phyloP scores from a whole-genome alignment of 2,797 vertebrate species.

The Danio albolineatus region DNA sequence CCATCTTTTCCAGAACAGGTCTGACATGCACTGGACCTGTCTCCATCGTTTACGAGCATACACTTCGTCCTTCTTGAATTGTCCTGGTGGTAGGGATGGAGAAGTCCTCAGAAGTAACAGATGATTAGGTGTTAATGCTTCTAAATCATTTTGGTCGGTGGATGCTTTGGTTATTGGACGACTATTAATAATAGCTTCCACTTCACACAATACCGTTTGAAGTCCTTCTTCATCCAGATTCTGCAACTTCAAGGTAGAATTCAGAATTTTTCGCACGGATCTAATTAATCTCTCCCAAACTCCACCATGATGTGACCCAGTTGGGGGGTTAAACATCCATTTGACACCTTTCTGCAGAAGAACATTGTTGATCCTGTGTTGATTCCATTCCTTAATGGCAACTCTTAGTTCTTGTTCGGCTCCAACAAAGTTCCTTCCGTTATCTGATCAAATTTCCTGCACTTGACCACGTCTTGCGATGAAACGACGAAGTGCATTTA shows the following conservation, averaged over 20 bases:
- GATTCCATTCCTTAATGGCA: background rate
- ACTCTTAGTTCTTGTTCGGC: background rate
- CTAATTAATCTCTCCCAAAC: background rate
- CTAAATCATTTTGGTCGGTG: background rate
- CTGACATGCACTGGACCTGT: background rate
- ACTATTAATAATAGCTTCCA: conserved; percentile 2
- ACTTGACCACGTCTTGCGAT: background rate
- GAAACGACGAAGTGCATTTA: background rate
- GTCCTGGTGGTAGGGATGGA: background rate
- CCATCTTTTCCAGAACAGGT: background rate
- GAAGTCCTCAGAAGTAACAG: background rate
- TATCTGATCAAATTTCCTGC: background rate
- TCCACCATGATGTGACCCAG: background rate
- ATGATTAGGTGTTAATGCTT: background rate
- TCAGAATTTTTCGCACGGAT: background rate
- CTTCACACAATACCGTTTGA: background rate
- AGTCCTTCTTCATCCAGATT: background rate
- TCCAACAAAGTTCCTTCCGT: background rate
- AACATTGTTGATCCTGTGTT: background rate
- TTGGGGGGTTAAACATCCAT: background rate
- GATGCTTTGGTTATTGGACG: background rate
- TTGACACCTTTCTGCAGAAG: background rate
- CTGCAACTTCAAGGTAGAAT: background rate
- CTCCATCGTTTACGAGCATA: background rate
- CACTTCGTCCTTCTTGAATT: background rate